Percentiles rank a stretch among this genome's conserved stretches.
Evolutionary conservation across 2,888 invertebrate species (phyloP).

Genomic region (Trachelus iudaicus): DNA sequence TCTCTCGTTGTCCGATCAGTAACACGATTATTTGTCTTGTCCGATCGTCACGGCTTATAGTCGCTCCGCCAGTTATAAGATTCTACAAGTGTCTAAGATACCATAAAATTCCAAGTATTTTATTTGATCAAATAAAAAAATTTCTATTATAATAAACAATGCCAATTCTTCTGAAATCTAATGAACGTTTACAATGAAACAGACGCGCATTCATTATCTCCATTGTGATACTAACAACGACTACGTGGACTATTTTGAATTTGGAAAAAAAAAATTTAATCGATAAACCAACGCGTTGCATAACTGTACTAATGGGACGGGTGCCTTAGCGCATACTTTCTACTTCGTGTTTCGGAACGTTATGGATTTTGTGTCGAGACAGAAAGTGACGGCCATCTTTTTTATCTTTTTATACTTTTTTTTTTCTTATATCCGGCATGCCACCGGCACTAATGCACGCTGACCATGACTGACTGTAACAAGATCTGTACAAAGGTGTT

Average conservation of each 20-base stretch:
- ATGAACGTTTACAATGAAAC: neutral
- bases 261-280: neutral
- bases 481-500: neutral
- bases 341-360: slow-evolving; percentile 3
- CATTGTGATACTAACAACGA: neutral
- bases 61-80: neutral
- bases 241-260: neutral
- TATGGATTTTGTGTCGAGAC: neutral
- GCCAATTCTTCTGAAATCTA: neutral
- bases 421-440: neutral
- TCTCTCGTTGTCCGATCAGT: neutral
- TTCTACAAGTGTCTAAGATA: neutral
- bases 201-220: neutral
- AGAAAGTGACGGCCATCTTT: neutral
- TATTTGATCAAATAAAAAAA: neutral
- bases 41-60: neutral
- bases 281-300: neutral
- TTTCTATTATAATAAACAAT: neutral
- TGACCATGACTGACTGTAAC: neutral
- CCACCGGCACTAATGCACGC: neutral
- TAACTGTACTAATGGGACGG: neutral
- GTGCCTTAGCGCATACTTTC: neutral
- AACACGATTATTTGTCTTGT: too few relatives aligned
- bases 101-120: neutral
- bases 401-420: neutral